A percentile compares a stretch with the other conserved stretches of the same genome.
These are phyloP conservation scores for Chrysina gloriosa DNA, from an alignment of 2,888 invertebrate species.

Conservation along the genomic window DNA sequence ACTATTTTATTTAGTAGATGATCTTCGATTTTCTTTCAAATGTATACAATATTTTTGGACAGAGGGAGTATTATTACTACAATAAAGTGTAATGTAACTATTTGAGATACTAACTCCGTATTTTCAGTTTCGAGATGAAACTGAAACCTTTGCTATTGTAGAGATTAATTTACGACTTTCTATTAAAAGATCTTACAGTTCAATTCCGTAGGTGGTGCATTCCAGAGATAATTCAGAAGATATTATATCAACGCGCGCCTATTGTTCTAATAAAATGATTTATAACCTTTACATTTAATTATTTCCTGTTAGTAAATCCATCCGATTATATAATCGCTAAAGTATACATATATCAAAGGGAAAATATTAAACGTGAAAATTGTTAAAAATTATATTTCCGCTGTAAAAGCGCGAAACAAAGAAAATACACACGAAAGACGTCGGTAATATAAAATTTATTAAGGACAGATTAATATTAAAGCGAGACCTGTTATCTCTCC, in stretches of 20 bases:
- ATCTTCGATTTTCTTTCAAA: no score
- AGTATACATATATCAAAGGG: constrained; percentile 21
- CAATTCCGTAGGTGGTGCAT: background rate
- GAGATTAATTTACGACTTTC: no score
- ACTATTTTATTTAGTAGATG: no score
- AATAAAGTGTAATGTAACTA: no score
- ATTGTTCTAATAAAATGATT: constrained; percentile 19
- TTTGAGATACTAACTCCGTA: no score
- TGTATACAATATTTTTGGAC: no score
- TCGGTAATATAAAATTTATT: constrained; percentile 17
- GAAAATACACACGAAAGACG: background rate
- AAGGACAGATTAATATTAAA: background rate
- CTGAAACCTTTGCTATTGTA: no score
- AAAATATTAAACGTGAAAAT: constrained; percentile 18
- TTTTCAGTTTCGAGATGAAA: no score
- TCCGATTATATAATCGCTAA: constrained; percentile 18
- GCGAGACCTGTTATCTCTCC: no score
- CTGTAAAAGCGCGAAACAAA: constrained; percentile 1
- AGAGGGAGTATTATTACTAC: no score
- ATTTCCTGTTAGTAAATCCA: constrained; percentile 27
- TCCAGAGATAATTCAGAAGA: background rate
- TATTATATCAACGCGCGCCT: constrained; percentile 9
- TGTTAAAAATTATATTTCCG: constrained; percentile 28
- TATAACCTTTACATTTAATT: constrained; percentile 13
- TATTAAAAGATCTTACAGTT: no score